A percentile compares a stretch with the other conserved stretches of the same genome.
phyloP scores from a whole-genome alignment of 1,140 invertebrate genomes.

The Listronotus oregonensis region DNA sequence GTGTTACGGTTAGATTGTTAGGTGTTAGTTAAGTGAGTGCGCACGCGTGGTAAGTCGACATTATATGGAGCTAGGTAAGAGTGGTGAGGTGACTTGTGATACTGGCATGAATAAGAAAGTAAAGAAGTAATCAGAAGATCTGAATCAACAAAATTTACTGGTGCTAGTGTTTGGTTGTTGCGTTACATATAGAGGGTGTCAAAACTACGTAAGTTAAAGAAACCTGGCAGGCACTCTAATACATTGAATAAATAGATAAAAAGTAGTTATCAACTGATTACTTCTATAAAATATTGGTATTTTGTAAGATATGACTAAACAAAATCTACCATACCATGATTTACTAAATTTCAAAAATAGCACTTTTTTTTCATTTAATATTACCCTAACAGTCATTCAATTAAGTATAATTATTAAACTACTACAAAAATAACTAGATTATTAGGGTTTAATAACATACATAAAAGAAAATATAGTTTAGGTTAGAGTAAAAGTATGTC shows the following conservation, averaged over 20 bases:
- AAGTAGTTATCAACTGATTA: conserved; percentile 2
- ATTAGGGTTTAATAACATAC: too few species aligned
- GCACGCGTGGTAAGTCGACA: conserved; percentile 41
- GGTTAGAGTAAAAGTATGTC: too few species aligned
- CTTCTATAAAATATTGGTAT: conserved; percentile 16
- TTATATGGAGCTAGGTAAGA: conserved; percentile 34
- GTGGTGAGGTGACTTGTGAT: conserved; percentile 7
- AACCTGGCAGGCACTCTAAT: background rate
- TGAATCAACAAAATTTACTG: background rate
- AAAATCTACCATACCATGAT: background rate
- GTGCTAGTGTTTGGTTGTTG: too few species aligned
- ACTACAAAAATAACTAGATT: too few species aligned
- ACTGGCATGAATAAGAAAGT: background rate
- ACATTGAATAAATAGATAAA: background rate
- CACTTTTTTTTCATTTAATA: too few species aligned
- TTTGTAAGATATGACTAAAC: background rate
- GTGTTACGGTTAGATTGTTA: conserved; percentile 59
- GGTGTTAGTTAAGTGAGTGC: conserved; percentile 46
- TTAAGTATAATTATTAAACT: too few species aligned
- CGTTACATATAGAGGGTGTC: too few species aligned
- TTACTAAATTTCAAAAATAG: too few species aligned
- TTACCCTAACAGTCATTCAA: too few species aligned
- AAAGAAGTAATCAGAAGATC: conserved; percentile 30
- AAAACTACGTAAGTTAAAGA: too few species aligned
- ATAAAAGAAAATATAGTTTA: too few species aligned